These are phyloP conservation scores for Brachycybe producta DNA, from an alignment of 2,888 invertebrate genomes.

Conservation along the genomic window DNA sequence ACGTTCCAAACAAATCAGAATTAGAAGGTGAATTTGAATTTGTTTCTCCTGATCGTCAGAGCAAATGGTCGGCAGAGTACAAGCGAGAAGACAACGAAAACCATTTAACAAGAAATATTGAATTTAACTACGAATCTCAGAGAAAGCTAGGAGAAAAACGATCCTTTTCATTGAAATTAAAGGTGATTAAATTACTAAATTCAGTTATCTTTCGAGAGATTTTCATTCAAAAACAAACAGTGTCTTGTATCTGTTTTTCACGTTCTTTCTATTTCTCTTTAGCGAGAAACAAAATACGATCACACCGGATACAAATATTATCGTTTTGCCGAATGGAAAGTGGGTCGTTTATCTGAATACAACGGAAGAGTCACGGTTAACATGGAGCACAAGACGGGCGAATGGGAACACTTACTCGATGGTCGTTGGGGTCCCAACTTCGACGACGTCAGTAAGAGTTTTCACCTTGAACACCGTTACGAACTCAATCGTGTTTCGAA, in stretches of 20 bases:
- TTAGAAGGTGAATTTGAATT: too few species aligned
- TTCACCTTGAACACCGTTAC: constrained; percentile 3
- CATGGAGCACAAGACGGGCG: neutral
- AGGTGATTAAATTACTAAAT: neutral
- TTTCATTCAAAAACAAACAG: too few species aligned
- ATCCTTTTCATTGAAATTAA: neutral
- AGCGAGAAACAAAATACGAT: constrained; percentile 2
- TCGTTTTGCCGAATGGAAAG: neutral
- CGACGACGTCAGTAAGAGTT: constrained; percentile 5
- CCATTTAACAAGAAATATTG: neutral
- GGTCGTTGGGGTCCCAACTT: constrained; percentile 9
- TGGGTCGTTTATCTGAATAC: constrained; percentile 8
- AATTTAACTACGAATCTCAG: constrained; percentile 6
- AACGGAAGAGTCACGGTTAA: neutral
- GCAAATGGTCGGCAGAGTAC: constrained; percentile 1
- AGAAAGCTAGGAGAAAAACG: constrained; percentile 12
- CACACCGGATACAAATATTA: neutral
- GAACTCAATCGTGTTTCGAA: neutral
- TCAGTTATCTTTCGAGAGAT: too few species aligned
- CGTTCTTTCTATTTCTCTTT: neutral
- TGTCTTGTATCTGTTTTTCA: too few species aligned
- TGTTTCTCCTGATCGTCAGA: too few species aligned
- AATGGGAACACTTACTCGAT: neutral
- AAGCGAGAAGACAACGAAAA: neutral
- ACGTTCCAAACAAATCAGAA: too few species aligned